Conservation (phyloP, 2,113 vertebrate genomes). For the Varanus komodoensis region DNA sequence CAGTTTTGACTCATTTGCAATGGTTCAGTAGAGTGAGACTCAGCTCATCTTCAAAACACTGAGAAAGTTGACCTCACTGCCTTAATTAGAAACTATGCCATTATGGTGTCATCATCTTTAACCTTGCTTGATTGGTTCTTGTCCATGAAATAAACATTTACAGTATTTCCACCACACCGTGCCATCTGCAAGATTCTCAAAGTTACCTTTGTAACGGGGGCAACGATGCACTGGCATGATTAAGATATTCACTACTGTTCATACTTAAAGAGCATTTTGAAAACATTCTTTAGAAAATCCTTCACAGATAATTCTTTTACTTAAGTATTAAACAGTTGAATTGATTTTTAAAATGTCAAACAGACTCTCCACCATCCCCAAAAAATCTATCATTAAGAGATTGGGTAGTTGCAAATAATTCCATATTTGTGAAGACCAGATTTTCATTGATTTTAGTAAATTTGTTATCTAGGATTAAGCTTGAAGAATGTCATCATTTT, state of each 20-base stretch:
- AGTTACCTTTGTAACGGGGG: not conserved
- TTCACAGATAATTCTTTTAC: constrained; percentile 20
- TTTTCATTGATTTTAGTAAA: not conserved
- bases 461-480: not conserved
- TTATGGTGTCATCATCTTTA: constrained; percentile 21
- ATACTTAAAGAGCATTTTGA: not conserved
- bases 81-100: constrained; percentile 19
- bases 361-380: not conserved
- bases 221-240: not conserved
- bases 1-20: constrained; percentile 16
- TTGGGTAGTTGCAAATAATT: not conserved
- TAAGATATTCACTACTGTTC: not conserved
- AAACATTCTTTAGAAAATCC: constrained; percentile 1
- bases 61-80: constrained; percentile 23
- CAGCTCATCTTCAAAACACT: not conserved
- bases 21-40: not conserved
- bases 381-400: not conserved
- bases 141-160: constrained; percentile 13
- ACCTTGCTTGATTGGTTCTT: constrained; percentile 18
- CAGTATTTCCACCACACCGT: not conserved
- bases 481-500: not conserved
- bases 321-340: not conserved
- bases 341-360: not conserved
- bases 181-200: not conserved
- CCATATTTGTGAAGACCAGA: accelerated